phyloP scores from a whole-genome alignment of 1,140 invertebrate species.

The Sipha flava region DNA sequence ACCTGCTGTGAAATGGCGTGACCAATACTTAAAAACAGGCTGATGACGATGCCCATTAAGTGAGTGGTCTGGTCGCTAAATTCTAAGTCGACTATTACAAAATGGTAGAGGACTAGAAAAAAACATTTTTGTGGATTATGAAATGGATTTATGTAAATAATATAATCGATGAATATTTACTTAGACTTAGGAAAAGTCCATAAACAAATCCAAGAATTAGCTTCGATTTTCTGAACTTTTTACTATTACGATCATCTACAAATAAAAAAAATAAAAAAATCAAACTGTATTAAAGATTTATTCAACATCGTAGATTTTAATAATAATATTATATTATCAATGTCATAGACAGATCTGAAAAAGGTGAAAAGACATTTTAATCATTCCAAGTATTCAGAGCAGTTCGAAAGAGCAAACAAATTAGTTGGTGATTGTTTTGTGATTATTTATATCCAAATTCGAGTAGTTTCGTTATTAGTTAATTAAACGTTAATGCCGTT shows the following conservation, averaged over 20 bases:
- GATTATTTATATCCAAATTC: no score
- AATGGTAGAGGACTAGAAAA: slow-evolving; percentile 22
- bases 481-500: no score
- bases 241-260: background rate
- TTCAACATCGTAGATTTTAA: no score
- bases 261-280: no score
- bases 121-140: background rate
- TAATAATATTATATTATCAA: no score
- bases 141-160: background rate
- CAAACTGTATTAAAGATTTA: no score
- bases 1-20: slow-evolving; percentile 32
- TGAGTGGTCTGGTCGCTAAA: background rate
- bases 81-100: slow-evolving; percentile 30
- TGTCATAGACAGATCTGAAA: no score
- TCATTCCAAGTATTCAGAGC: no score
- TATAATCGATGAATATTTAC: background rate
- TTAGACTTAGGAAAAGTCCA: background rate
- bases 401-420: no score
- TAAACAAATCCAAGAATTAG: background rate
- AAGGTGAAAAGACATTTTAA: no score
- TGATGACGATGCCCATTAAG: background rate
- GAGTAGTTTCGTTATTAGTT: no score
- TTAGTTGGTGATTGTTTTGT: no score
- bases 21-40: slow-evolving; percentile 25
- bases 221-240: slow-evolving; percentile 7